Percentiles rank a stretch among this genome's conserved stretches.
Evolutionary conservation across 2,113 vertebrate genomes (phyloP).

Genomic region (Rattus norvegicus): DNA sequence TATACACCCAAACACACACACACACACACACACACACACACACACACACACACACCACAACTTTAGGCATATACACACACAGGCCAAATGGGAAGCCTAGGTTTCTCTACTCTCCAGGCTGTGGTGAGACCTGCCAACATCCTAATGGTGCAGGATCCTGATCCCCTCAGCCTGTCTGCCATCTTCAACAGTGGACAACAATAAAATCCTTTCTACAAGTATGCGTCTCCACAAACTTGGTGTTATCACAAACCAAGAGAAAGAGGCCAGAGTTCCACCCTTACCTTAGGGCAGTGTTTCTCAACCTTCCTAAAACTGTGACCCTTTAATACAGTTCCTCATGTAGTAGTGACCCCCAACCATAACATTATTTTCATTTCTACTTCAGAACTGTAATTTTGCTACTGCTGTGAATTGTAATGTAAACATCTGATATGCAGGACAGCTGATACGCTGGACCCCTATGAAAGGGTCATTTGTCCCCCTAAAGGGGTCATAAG

Average conservation of each 20-base stretch:
- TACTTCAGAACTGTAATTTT: neutral
- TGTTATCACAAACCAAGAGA: neutral
- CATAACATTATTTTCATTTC: neutral
- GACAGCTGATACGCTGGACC: too few species aligned
- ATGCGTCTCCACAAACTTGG: neutral
- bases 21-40: too few species aligned
- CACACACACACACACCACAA: neutral
- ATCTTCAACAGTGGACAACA: neutral
- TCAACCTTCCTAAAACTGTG: neutral
- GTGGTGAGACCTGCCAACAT: neutral
- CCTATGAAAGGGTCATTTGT: neutral
- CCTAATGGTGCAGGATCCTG: neutral
- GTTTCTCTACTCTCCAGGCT: neutral
- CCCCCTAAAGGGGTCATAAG: neutral
- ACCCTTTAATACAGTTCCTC: neutral
- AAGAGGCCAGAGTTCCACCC: neutral
- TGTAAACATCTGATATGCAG: neutral
- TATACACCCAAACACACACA: too few species aligned
- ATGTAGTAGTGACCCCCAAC: neutral
- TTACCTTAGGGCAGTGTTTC: neutral
- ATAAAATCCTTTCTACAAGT: neutral
- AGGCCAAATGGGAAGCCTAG: neutral
- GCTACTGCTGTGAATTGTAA: neutral
- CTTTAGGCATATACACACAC: neutral
- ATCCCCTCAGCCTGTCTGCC: neutral